Evolutionary conservation across 1,140 invertebrate species (phyloP).

Genomic region (Sinella curviseta): DNA sequence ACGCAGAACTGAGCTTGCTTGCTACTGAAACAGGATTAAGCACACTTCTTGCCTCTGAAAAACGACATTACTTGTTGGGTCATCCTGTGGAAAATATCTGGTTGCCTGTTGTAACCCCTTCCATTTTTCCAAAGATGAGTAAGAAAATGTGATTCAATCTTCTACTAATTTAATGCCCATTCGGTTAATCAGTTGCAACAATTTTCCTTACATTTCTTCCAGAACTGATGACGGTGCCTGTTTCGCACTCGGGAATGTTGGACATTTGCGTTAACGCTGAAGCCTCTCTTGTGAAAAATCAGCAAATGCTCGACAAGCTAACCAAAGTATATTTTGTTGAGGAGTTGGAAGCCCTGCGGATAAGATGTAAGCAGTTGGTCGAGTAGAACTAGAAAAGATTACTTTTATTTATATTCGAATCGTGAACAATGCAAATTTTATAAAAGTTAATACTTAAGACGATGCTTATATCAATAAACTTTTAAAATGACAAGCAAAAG

Average conservation of each 20-base stretch:
- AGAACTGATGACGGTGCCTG: conserved; percentile 6
- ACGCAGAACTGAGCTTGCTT: not conserved
- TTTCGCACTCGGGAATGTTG: conserved; percentile 3
- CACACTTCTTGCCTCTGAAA: not conserved
- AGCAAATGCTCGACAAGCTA: not conserved
- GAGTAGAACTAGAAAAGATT: not conserved
- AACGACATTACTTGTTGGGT: conserved; percentile 28
- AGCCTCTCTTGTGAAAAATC: not conserved
- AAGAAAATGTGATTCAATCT: not conserved
- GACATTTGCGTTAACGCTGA: not conserved
- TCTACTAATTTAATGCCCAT: no score
- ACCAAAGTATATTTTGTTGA: not conserved
- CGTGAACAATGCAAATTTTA: not conserved
- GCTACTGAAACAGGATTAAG: not conserved
- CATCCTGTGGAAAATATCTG: conserved; percentile 29
- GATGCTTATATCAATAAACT: no score
- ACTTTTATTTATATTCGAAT: not conserved
- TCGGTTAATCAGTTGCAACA: no score
- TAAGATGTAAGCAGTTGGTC: not conserved
- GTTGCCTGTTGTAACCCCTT: conserved; percentile 17
- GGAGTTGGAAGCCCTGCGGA: not conserved
- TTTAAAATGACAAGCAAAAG: no score
- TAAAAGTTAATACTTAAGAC: no score
- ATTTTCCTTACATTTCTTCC: no score
- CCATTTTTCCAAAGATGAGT: not conserved